Evolutionary conservation across 2,113 vertebrate genomes (phyloP).

Genomic region (Sapayoa aenigma): DNA sequence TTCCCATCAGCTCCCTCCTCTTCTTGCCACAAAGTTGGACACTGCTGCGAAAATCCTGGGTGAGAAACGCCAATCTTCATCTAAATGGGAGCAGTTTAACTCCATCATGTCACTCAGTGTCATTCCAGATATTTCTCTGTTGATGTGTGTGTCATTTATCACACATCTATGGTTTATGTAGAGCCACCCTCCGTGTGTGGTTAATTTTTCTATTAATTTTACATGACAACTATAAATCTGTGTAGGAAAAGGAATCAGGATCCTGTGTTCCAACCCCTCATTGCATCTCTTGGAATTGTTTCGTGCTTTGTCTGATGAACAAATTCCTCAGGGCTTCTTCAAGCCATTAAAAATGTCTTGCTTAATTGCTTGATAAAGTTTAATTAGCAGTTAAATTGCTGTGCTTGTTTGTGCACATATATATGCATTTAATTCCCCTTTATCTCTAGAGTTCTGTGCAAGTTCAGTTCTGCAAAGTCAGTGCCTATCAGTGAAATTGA

Average conservation of each 20-base stretch:
- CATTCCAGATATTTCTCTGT: too few relatives aligned
- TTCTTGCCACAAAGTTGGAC: not conserved
- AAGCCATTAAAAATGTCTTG: not conserved
- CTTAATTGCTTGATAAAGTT: not conserved
- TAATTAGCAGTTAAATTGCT: not conserved
- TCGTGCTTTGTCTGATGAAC: not conserved
- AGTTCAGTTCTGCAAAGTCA: not conserved
- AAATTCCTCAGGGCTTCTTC: not conserved
- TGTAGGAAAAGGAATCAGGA: not conserved
- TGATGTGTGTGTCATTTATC: too few relatives aligned
- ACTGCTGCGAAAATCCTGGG: not conserved
- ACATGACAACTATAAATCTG: fast-evolving
- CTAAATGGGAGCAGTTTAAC: not conserved
- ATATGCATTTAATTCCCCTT: fast-evolving
- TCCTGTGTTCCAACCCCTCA: fast-evolving
- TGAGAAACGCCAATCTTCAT: fast-evolving
- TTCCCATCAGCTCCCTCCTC: not conserved
- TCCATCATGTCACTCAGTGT: fast-evolving
- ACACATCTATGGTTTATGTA: fast-evolving
- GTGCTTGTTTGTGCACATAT: not conserved
- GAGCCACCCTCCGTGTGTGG: not conserved
- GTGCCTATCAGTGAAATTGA: not conserved
- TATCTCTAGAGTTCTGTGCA: fast-evolving
- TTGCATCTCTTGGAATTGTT: not conserved
- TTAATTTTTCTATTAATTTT: not conserved